Evolutionary conservation across 2,797 vertebrate species (phyloP), one percentile per base, ranked within the genome.

Genomic region (Emydoidea blandingii): DNA sequence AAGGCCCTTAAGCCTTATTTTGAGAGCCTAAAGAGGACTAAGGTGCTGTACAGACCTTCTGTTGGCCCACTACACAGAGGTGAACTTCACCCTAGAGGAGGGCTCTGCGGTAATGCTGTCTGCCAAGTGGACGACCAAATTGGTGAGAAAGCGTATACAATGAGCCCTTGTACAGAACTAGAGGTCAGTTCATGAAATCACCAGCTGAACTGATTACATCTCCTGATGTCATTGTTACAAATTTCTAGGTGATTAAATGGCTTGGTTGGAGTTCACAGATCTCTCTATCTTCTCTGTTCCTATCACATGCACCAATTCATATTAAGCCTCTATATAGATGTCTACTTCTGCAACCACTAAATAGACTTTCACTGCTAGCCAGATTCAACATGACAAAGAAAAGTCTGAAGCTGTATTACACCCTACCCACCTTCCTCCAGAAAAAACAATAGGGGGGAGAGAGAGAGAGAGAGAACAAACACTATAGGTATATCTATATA

Each of bases 21-120:
- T 89, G 50, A 1, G 5, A 84, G 49, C 37, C 53, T 50, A 14
- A 10, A 29, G 31, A 25, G 53, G 74, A 2, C n/a, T 83, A 76
- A 31, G 49, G 0, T 0, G 0, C 15, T 3, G 0, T 21, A 27
- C 21, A 3, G 0, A 0, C 5, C 37, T 79, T 82, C 92, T 47
- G 72, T n/a, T 85, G 57, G 92, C 23, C 59, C 81, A 37, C 56
- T 90, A 14, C 74, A 78, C 65, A 90, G 78, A 87, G 62, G 27
- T 27, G 18, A 15, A 82, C 83, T 74, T 57, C 21, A 44, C 79
- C 31, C 57, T n/a, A 21, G 44, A 79, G 86, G 79, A n/a, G 81
- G 16, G 12, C 25, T 76, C 56, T 83, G 29, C 9, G 29, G 37
- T 23, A 86, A 62, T 0, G 9, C 1, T 16, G 10, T 59, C 91